Evolutionary conservation across 2,113 vertebrate species (phyloP), one percentile per base, ranked within the genome.

Genomic region (Eptatretus burgeri): DNA sequence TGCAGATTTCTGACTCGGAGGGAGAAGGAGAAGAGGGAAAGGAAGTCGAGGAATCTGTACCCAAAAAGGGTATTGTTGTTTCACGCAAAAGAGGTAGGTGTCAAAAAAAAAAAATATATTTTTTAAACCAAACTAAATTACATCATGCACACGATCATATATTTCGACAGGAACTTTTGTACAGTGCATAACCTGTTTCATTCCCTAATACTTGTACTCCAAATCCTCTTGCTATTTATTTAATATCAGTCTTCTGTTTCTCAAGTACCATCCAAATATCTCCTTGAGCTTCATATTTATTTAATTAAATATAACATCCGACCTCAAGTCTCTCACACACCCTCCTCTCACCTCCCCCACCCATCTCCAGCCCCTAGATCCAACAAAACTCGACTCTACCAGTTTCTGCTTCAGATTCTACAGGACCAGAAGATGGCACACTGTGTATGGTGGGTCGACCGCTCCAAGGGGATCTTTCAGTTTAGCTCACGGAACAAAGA

Each of bases 351-450:
- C 10, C n/a, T 60, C 20, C 20, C 2, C 20, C 13, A 11, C 12
- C 20, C 56, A n/a, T 12, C 10, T 16, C 10, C 56, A 60, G 56
- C 13, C n/a, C n/a, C n/a, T 10, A 60, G 19, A 20, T 20, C n/a
- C 9, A 20, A 20, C 56, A 98, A 98, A 74, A 98, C 95, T 67
- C 85, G 91, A 51, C 72, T 98, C 63, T 98, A 95, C 72, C 91
- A 98, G 76, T 98, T 98, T 75, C 82, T 98, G 72, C 73, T 98
- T 69, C 86, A 95, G 72, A 82, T 98, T 68, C 79, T 98, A 69
- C 80, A 82, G 67, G 87, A 78, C 1, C 86, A 87, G 50, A 87
- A 93, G 68, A 95, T 98, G 91, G 93, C 94, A 73, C 88, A 98
- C 68, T 93, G 91, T 79, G 89, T 98, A 77, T 98, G 91, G 91